Evolutionary conservation across 2,797 vertebrate species (phyloP).

Genomic region (Monodelphis domestica): DNA sequence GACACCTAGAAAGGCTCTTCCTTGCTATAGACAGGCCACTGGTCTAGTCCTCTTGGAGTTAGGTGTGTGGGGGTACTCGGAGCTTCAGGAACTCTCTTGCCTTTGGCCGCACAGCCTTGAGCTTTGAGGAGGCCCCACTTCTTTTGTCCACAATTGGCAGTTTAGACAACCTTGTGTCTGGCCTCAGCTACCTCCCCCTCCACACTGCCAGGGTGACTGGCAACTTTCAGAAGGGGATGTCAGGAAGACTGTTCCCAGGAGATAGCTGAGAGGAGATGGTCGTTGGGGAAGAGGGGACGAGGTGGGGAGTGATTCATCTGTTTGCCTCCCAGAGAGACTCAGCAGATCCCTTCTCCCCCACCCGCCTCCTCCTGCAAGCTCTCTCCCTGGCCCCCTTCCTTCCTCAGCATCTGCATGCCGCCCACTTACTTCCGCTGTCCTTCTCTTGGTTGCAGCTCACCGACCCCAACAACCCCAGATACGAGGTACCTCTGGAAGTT

Average conservation of each 20-base stretch:
- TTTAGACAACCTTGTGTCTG: not conserved
- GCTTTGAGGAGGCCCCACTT: too few species aligned
- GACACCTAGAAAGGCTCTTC: not conserved
- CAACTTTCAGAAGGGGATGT: not conserved
- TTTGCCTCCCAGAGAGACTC: not conserved
- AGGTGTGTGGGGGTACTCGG: not conserved
- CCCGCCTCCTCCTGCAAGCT: not conserved
- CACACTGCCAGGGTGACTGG: not conserved
- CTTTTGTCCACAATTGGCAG: not conserved
- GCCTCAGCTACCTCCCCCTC: not conserved
- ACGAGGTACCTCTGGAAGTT: slow-evolving; percentile 88
- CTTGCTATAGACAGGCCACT: fast-evolving
- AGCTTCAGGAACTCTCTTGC: not conserved
- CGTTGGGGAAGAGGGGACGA: not conserved
- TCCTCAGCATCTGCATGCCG: too few species aligned
- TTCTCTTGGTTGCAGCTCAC: slow-evolving; percentile 84
- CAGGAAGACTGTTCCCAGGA: not conserved
- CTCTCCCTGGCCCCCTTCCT: too few species aligned
- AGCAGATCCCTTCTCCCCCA: fast-evolving
- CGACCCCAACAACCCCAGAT: slow-evolving; percentile 85
- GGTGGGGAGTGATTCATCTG: not conserved
- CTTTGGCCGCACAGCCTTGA: not conserved
- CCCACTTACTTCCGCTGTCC: not conserved
- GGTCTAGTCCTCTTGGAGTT: not conserved
- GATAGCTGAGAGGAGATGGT: too few species aligned